A percentile compares a stretch with the other conserved stretches of the same genome.
Evolutionary conservation across 2,113 vertebrate species (phyloP).

Genomic region (Echinops telfairi): DNA sequence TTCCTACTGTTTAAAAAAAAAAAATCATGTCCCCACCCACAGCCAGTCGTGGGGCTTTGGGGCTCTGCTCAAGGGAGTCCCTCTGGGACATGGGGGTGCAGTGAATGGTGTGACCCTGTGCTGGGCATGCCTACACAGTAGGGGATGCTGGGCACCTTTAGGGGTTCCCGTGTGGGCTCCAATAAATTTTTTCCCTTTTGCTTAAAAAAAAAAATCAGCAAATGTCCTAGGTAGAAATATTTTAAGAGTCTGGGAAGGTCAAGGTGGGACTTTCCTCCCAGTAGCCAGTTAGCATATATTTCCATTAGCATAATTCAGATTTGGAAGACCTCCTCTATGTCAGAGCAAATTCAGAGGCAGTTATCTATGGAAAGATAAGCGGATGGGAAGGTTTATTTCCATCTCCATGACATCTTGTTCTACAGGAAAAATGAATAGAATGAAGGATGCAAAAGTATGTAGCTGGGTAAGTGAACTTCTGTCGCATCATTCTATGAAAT

Average conservation of each 20-base stretch:
- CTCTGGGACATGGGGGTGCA: too few relatives aligned
- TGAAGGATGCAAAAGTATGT: not conserved
- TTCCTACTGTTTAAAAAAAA: too few relatives aligned
- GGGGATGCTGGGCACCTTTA: too few relatives aligned
- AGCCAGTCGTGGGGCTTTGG: too few relatives aligned
- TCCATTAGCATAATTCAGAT: not conserved
- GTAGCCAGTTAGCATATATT: not conserved
- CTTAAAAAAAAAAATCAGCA: not conserved
- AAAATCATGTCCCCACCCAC: too few relatives aligned
- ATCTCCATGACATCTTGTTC: slow-evolving; percentile 12
- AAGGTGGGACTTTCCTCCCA: not conserved
- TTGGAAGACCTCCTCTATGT: not conserved
- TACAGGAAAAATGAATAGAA: not conserved
- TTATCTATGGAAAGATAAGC: not conserved
- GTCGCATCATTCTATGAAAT: not conserved
- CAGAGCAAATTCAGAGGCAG: not conserved
- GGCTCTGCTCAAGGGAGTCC: too few relatives aligned
- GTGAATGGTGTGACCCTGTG: too few relatives aligned
- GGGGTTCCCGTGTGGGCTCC: too few relatives aligned
- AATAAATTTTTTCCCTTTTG: too few relatives aligned
- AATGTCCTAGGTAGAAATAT: slow-evolving; percentile 20
- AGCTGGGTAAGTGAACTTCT: not conserved
- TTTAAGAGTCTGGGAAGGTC: slow-evolving; percentile 7
- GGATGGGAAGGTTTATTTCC: slow-evolving; percentile 27
- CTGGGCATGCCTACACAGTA: too few relatives aligned